These are phyloP conservation scores for Anisognathus igniventris DNA, from an alignment of 2,797 vertebrate species.

Conservation along the genomic window DNA sequence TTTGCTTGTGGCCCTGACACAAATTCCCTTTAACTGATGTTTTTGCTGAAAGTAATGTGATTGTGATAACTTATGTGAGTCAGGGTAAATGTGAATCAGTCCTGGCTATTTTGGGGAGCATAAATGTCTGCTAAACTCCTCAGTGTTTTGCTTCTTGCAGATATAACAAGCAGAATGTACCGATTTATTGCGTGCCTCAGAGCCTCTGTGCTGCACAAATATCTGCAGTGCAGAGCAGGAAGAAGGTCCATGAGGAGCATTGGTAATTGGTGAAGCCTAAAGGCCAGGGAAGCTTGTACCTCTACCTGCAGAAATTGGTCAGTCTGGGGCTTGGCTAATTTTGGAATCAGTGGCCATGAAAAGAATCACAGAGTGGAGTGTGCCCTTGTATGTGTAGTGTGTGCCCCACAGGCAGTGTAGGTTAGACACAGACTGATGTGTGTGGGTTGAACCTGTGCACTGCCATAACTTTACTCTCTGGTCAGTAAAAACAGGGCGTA, in stretches of 20 bases:
- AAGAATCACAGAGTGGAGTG: not conserved
- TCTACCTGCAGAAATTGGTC: not conserved
- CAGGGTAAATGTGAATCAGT: not conserved
- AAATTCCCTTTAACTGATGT: constrained; percentile 2
- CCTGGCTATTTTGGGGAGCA: not conserved
- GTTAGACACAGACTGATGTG: not conserved
- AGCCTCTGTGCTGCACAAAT: not conserved
- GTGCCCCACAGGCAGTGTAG: not conserved
- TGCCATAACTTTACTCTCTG: not conserved
- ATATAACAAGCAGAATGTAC: not conserved
- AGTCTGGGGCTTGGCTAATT: not conserved
- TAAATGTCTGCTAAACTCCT: not conserved
- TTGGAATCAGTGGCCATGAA: not conserved
- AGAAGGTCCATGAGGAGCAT: not conserved
- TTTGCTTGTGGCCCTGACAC: constrained; percentile 2
- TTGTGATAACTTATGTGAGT: constrained; percentile 19
- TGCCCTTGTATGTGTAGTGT: not conserved
- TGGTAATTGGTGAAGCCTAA: not conserved
- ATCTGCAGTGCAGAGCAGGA: not conserved
- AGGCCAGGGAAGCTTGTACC: not conserved
- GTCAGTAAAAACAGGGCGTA: not conserved
- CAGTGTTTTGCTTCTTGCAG: not conserved
- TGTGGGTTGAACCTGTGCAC: not conserved
- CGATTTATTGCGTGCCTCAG: not conserved
- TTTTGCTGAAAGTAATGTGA: constrained; percentile 6